These are phyloP conservation scores for Zaprionus camerounensis DNA, from an alignment of 1,140 invertebrate genomes.

Conservation along the genomic window DNA sequence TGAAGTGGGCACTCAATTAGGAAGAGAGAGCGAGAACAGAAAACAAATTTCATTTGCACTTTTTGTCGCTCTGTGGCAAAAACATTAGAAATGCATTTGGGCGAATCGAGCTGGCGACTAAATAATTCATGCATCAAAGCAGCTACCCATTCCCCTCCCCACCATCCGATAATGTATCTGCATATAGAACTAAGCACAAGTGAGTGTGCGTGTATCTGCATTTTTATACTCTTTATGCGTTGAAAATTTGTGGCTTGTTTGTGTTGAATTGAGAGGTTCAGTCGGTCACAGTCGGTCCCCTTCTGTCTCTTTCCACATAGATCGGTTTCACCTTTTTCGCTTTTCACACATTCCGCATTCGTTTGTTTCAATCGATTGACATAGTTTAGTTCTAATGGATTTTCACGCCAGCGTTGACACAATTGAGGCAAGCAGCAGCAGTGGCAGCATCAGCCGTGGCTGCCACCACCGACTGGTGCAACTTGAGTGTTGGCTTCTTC, in stretches of 20 bases:
- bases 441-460: background rate
- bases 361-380: conserved; percentile 77
- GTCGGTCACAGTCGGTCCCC: background rate
- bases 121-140: conserved; percentile 66
- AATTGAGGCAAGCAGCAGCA: conserved; percentile 50
- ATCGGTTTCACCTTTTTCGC: conserved; percentile 11
- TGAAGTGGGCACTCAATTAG: conserved; percentile 52
- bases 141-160: background rate
- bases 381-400: conserved; percentile 80
- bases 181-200: conserved; percentile 31
- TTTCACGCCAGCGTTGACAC: conserved; percentile 77
- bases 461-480: conserved; percentile 21
- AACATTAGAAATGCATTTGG: conserved; percentile 76
- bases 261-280: conserved; percentile 19
- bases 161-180: conserved; percentile 26
- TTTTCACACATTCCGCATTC: conserved; percentile 50
- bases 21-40: conserved; percentile 6
- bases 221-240: conserved; percentile 38
- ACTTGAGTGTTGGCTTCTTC: conserved; percentile 35
- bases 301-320: background rate
- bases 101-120: conserved; percentile 53
- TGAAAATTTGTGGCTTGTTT: conserved; percentile 29
- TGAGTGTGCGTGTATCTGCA: conserved; percentile 14
- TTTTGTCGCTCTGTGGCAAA: conserved; percentile 24
- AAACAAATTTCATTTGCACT: conserved; percentile 70